These are phyloP conservation scores for Gracilinanus agilis DNA, from an alignment of 2,113 vertebrate genomes.

Conservation along the genomic window DNA sequence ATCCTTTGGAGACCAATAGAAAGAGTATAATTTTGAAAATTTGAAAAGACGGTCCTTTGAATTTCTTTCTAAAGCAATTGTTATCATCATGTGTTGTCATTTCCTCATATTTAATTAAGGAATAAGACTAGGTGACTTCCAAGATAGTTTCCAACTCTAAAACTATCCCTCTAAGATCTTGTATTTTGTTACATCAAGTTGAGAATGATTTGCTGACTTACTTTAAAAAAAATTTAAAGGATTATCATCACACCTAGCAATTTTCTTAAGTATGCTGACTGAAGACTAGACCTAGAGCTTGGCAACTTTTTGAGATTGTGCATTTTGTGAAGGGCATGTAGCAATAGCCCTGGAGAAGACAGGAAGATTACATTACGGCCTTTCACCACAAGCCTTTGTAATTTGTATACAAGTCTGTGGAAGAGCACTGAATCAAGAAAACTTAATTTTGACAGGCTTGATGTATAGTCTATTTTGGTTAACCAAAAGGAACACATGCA, in stretches of 20 bases:
- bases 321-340: constrained; percentile 60
- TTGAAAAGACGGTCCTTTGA: not conserved
- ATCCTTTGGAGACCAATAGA: constrained; percentile 5
- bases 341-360: constrained; percentile 54
- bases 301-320: constrained; percentile 60
- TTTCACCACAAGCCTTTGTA: constrained; percentile 65
- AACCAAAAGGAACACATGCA: constrained; percentile 99
- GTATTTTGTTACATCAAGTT: not conserved
- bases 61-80: not conserved
- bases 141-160: not conserved
- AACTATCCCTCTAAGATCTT: not conserved
- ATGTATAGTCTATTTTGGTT: constrained; percentile 98
- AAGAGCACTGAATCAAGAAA: constrained; percentile 85
- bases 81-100: not conserved
- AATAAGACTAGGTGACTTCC: not conserved
- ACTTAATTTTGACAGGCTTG: constrained; percentile 94
- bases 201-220: not conserved
- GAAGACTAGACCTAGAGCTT: constrained; percentile 45
- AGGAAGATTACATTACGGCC: constrained; percentile 57
- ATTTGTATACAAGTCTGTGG: constrained; percentile 84
- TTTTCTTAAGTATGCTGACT: constrained; percentile 49
- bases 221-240: not conserved
- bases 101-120: not conserved
- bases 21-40: not conserved
- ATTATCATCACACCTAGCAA: not conserved